These are phyloP conservation scores for Condylostylus longicornis DNA, from an alignment of 1,140 invertebrate species.

Conservation along the genomic window DNA sequence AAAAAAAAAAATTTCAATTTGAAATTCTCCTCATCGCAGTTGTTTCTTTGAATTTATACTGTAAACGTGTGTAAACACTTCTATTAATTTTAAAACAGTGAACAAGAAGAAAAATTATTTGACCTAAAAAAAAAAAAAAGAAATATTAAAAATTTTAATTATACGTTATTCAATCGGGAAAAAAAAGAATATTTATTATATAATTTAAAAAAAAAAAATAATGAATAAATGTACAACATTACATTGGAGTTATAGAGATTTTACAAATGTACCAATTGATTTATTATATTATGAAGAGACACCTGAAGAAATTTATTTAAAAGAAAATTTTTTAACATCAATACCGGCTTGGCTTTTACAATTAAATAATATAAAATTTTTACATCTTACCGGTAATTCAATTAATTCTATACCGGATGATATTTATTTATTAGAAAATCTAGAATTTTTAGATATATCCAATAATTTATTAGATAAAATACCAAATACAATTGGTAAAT, in stretches of 20 bases:
- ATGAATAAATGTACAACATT: constrained; percentile 30
- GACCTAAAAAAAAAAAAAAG: too few species aligned
- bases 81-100: too few species aligned
- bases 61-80: too few species aligned
- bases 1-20: too few species aligned
- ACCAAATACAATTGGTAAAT: constrained; percentile 19
- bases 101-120: too few species aligned
- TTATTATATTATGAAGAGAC: constrained; percentile 25
- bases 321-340: constrained; percentile 29
- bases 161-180: too few species aligned
- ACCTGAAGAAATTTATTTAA: constrained; percentile 24
- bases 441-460: constrained; percentile 28
- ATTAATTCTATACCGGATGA: constrained; percentile 19
- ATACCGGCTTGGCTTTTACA: constrained; percentile 29
- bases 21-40: too few species aligned
- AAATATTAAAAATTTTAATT: too few species aligned
- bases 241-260: constrained; percentile 32
- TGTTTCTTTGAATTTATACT: too few species aligned
- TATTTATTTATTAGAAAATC: constrained; percentile 26
- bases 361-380: constrained; percentile 26
- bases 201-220: too few species aligned
- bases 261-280: constrained; percentile 28
- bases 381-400: constrained; percentile 27
- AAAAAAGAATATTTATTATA: too few species aligned
- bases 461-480: constrained; percentile 22